These are phyloP conservation scores for Sitta europaea DNA, from an alignment of 2,113 vertebrate species.

Conservation along the genomic window DNA sequence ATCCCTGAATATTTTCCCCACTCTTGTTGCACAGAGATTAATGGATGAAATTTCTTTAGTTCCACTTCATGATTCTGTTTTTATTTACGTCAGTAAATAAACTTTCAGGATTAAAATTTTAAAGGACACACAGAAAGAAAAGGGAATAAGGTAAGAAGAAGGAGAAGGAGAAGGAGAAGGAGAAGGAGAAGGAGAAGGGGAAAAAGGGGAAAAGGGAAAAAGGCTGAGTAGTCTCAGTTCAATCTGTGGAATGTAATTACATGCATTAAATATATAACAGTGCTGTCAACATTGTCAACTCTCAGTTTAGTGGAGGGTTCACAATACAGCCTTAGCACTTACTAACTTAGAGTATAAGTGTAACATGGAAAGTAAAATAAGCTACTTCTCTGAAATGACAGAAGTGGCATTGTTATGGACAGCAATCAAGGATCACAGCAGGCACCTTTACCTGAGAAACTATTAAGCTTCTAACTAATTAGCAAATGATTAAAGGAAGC, in stretches of 20 bases:
- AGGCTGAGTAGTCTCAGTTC: background rate
- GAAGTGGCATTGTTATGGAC: background rate
- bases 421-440: background rate
- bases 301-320: background rate
- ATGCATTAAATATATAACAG: background rate
- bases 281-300: background rate
- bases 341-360: background rate
- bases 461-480: background rate
- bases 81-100: background rate
- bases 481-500: background rate
- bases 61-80: background rate
- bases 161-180: too few species aligned
- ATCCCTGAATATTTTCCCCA: background rate
- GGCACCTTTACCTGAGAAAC: background rate
- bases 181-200: background rate
- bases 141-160: background rate
- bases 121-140: background rate
- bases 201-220: background rate
- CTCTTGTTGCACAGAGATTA: background rate
- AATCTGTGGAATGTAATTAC: background rate
- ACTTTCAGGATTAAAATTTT: background rate
- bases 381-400: background rate
- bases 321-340: background rate
- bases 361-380: background rate
- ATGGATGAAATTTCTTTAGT: background rate